Conservation (phyloP, 2,113 vertebrate genomes). For the Gadus macrocephalus region DNA sequence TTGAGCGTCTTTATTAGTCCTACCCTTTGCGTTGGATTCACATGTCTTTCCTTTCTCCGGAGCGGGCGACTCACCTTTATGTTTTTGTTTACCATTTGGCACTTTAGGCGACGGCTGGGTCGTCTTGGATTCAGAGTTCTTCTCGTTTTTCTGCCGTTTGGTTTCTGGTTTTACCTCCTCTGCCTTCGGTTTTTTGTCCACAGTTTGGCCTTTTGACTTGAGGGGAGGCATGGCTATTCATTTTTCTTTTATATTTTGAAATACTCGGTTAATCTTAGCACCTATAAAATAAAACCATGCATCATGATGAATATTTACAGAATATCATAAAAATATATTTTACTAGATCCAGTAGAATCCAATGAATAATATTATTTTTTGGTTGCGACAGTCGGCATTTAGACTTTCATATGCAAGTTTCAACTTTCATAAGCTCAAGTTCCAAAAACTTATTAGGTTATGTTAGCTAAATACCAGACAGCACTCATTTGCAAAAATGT, state of each 20-base stretch:
- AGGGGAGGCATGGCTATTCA: slow-evolving; percentile 49
- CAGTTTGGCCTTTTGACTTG: slow-evolving; percentile 40
- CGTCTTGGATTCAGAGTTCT: slow-evolving; percentile 20
- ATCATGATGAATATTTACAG: neutral
- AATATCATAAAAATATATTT: neutral
- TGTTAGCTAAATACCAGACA: too few relatives aligned
- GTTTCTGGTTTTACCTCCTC: slow-evolving; percentile 31
- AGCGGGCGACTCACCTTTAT: slow-evolving; percentile 8
- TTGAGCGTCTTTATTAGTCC: slow-evolving; percentile 19
- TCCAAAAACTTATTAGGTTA: too few relatives aligned
- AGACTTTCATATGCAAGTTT: too few relatives aligned
- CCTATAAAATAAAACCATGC: slow-evolving; percentile 4
- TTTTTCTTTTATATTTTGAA: slow-evolving; percentile 5
- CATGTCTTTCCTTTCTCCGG: slow-evolving; percentile 21
- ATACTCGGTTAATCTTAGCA: neutral
- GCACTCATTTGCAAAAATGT: too few relatives aligned
- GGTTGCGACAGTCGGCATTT: too few relatives aligned
- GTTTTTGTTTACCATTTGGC: slow-evolving; percentile 24
- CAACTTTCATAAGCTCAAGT: too few relatives aligned
- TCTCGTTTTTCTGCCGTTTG: slow-evolving; percentile 26
- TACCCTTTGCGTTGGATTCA: slow-evolving; percentile 21
- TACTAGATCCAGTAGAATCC: too few relatives aligned
- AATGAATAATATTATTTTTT: too few relatives aligned
- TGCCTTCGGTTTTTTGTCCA: slow-evolving; percentile 39
- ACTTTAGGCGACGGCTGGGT: slow-evolving; percentile 18